Percentiles rank a stretch among this genome's conserved stretches.
Evolutionary conservation across 2,888 invertebrate genomes (phyloP).

Genomic region (Hipparchia semele): DNA sequence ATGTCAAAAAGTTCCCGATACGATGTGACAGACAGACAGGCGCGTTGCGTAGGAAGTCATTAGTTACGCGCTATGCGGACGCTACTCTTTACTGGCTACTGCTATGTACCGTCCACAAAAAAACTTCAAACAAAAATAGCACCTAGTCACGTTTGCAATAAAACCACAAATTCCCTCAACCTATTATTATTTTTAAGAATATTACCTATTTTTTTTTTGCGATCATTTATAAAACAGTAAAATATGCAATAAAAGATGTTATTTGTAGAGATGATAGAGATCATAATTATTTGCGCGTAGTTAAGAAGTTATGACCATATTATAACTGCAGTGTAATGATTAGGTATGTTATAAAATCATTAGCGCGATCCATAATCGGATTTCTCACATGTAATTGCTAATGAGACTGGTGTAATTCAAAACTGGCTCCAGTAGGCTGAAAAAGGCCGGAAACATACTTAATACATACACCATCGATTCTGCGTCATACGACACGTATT

Average conservation of each 20-base stretch:
- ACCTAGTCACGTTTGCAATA: slow-evolving; percentile 4
- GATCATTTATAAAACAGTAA: background rate
- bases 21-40: slow-evolving; percentile 53
- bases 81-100: slow-evolving; percentile 29
- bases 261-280: background rate
- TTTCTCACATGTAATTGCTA: background rate
- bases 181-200: background rate
- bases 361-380: background rate
- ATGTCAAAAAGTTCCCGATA: slow-evolving; percentile 46
- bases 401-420: background rate
- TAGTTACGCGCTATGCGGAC: slow-evolving; percentile 48
- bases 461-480: too few species aligned
- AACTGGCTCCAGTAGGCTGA: background rate
- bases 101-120: slow-evolving; percentile 31
- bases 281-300: background rate
- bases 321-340: background rate
- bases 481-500: too few species aligned
- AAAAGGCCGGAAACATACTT: too few species aligned
- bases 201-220: background rate
- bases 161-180: background rate
- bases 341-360: background rate
- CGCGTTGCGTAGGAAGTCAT: slow-evolving; percentile 52
- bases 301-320: background rate
- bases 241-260: background rate
- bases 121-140: slow-evolving; percentile 10